Conservation (phyloP, 2,888 invertebrate species). For the Mimas tiliae region DNA sequence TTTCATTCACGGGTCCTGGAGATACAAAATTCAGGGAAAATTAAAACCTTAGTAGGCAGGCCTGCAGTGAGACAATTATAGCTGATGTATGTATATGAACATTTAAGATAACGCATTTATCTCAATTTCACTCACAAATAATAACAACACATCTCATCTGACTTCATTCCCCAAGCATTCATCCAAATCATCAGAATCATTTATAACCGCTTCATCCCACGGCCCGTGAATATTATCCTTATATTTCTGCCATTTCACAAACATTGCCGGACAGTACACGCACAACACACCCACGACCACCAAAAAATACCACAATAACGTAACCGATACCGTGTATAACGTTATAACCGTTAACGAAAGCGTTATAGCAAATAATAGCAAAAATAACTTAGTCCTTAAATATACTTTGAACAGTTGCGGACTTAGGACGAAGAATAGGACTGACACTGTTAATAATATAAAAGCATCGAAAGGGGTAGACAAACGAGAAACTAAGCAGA, state of each 20-base stretch:
- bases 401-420: slow-evolving; percentile 90
- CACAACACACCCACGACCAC: slow-evolving; percentile 86
- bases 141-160: background rate
- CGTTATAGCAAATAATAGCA: slow-evolving; percentile 78
- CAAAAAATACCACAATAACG: slow-evolving; percentile 86
- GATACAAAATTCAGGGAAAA: no score
- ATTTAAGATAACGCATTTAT: no score
- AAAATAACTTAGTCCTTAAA: slow-evolving; percentile 83
- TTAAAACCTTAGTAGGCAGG: no score
- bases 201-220: slow-evolving; percentile 97
- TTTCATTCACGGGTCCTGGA: no score
- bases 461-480: slow-evolving; percentile 94
- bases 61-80: no score
- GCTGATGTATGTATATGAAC: no score
- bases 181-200: slow-evolving; percentile 84
- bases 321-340: slow-evolving; percentile 84
- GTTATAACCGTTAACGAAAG: slow-evolving; percentile 77
- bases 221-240: slow-evolving; percentile 98
- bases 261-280: slow-evolving; percentile 89
- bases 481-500: slow-evolving; percentile 96
- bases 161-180: slow-evolving; percentile 50
- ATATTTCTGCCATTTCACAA: slow-evolving; percentile 90
- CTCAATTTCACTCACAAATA: background rate
- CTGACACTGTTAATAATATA: slow-evolving; percentile 94
- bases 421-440: slow-evolving; percentile 94